phyloP scores from a whole-genome alignment of 2,113 vertebrate genomes.

The Nicator chloris region DNA sequence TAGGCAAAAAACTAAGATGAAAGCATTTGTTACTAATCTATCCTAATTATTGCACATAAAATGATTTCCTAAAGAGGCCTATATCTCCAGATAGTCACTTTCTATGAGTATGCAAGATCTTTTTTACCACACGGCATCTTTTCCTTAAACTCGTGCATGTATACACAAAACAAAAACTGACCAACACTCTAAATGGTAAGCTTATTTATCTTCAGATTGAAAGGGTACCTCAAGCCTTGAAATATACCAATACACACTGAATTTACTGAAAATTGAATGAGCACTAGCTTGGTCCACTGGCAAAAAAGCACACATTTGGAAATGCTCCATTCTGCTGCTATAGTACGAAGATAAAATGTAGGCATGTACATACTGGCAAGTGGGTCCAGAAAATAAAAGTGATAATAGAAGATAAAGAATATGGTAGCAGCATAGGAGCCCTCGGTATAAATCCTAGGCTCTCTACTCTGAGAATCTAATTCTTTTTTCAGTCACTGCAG shows the following conservation, averaged over 20 bases:
- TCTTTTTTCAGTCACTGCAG: background rate
- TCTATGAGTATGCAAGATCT: background rate
- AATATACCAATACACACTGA: background rate
- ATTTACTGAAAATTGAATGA: background rate
- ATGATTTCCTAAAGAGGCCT: constrained; percentile 58
- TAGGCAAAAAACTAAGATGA: constrained; percentile 72
- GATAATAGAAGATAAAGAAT: background rate
- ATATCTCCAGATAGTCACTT: background rate
- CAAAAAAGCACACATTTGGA: background rate
- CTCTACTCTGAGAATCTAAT: background rate
- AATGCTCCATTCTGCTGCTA: background rate
- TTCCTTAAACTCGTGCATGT: background rate
- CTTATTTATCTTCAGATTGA: background rate
- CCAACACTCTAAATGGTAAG: background rate
- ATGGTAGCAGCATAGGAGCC: no score
- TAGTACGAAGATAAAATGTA: background rate
- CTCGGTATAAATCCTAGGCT: background rate
- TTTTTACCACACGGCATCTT: background rate
- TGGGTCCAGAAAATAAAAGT: background rate
- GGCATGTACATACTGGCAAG: background rate
- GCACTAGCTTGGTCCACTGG: background rate
- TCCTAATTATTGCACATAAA: constrained; percentile 78
- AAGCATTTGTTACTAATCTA: constrained; percentile 75
- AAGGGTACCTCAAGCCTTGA: background rate
- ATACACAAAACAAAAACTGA: background rate